phyloP scores from a whole-genome alignment of 1,140 invertebrate species.

The silkworm (Bombyx mori) region ASM3026992v2 NC_085115.1:9336001-9336500 shows the following conservation, averaged over 20 bases:
- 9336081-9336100: constrained; percentile 49
- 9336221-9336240: constrained; percentile 51
- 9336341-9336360: constrained; percentile 72
- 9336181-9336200: constrained; percentile 71
- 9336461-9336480: constrained; percentile 47
- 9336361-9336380: constrained; percentile 70
- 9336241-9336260: constrained; percentile 29
- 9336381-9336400: constrained; percentile 70
- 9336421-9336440: constrained; percentile 47
- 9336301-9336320: constrained; percentile 70
- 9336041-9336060: constrained; percentile 32
- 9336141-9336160: constrained; percentile 72
- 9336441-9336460: constrained; percentile 45
- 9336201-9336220: constrained; percentile 69
- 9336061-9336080: constrained; percentile 25
- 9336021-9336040: constrained; percentile 26
- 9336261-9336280: constrained; percentile 29
- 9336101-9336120: constrained; percentile 69
- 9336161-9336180: constrained; percentile 72
- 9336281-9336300: constrained; percentile 66
- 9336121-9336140: constrained; percentile 64
- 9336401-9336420: constrained; percentile 58
- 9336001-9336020: constrained; percentile 45
- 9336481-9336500: constrained; percentile 43
- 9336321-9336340: constrained; percentile 69